phyloP scores from a whole-genome alignment of 2,797 vertebrate species.

The Diceros bicornis region DNA sequence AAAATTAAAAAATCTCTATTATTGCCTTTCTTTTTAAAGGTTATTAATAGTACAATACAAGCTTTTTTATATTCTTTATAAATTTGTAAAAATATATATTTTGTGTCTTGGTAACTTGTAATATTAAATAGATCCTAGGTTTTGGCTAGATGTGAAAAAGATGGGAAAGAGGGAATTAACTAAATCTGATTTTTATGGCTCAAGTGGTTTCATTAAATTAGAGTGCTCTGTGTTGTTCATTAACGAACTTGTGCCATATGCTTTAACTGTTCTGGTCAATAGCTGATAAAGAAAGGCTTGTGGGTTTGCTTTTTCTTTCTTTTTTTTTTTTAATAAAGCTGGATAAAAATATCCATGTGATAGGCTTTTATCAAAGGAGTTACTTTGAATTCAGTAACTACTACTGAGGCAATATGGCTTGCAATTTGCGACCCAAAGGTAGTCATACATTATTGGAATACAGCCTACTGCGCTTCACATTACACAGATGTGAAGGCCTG shows the following conservation, averaged over 20 bases:
- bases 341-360: conserved; percentile 93
- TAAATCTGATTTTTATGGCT: conserved; percentile 95
- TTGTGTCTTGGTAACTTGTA: conserved; percentile 86
- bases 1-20: conserved; percentile 69
- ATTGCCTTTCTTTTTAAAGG: conserved; percentile 50
- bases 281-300: conserved; percentile 92
- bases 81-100: conserved; percentile 80
- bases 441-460: conserved; percentile 94
- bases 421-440: conserved; percentile 94
- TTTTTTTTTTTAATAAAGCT: conserved; percentile 85
- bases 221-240: conserved; percentile 96
- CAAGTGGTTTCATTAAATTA: conserved; percentile 99
- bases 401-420: conserved; percentile 94
- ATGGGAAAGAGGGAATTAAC: conserved; percentile 88
- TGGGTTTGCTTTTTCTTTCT: conserved; percentile 72
- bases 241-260: conserved; percentile 99
- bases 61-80: conserved; percentile 70
- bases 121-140: conserved; percentile 87
- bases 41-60: background rate
- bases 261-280: conserved; percentile 95
- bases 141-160: conserved; percentile 89
- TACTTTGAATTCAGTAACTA: conserved; percentile 93
- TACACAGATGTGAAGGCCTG: conserved; percentile 95
- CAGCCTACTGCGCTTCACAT: conserved; percentile 93
- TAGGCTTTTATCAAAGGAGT: conserved; percentile 93